Conservation (phyloP, 2,888 invertebrate genomes). For the Alentia gelatinosa region DNA sequence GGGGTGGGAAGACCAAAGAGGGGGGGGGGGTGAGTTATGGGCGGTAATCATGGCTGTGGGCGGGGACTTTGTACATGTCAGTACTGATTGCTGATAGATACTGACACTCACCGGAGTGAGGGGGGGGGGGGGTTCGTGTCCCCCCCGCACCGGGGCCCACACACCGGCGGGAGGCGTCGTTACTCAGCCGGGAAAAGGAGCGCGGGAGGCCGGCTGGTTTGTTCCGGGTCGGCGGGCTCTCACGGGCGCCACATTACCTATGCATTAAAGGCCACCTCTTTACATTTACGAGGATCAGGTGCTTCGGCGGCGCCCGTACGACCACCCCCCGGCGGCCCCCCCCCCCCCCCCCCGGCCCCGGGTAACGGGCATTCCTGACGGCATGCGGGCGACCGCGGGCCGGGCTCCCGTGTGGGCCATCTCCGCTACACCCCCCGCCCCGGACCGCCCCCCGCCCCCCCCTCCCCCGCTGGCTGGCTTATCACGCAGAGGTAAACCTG, state of each 20-base stretch:
- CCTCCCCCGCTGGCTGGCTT: not conserved
- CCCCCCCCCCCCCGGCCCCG: no score
- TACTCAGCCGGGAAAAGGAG: not conserved
- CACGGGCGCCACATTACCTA: slow-evolving; percentile 1
- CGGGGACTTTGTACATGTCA: slow-evolving; percentile 26
- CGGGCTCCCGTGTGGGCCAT: not conserved
- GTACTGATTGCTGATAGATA: not conserved
- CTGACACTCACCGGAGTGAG: not conserved
- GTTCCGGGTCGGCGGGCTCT: not conserved
- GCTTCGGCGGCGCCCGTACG: no score
- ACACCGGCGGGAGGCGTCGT: not conserved
- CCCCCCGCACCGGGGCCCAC: not conserved
- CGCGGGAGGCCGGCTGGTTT: not conserved
- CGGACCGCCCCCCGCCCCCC: not conserved
- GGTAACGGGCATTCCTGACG: no score
- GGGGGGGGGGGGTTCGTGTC: not conserved
- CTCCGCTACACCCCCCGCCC: not conserved
- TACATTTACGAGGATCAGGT: slow-evolving; percentile 42
- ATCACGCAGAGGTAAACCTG: not conserved
- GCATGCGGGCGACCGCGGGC: no score
- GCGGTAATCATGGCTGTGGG: not conserved
- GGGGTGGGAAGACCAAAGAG: not conserved
- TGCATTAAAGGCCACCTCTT: slow-evolving; percentile 8
- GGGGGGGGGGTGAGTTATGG: not conserved
- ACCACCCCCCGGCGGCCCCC: not conserved